Evolutionary conservation across 2,797 vertebrate species (phyloP), one percentile per base, ranked within the genome.

Genomic region (Platalea minor): DNA sequence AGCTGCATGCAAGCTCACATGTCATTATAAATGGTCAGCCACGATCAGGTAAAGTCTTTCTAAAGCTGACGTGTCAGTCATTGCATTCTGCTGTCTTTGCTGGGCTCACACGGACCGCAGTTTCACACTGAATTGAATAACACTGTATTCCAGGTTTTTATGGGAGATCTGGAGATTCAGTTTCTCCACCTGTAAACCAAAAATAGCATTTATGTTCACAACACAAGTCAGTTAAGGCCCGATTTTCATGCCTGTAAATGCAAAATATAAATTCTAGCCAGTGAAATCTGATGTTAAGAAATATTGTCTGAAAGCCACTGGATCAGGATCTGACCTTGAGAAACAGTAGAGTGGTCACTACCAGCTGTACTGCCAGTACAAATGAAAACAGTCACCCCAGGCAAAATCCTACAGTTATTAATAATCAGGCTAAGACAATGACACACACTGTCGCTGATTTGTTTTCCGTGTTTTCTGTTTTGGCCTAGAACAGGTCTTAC

Each of bases 321-420:
- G 72, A 41, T 77, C 35, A 31, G 35, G 25, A 77, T 88, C 56
- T 89, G 93, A 95, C 82, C 78, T 94, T 89, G 64, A 50, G 79
- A 80, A 89, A 56, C 39, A 56, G 68, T 10, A 56, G 51, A 61
- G 23, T 3, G 0, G 72, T 70, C 64, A 75, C 43, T 59, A 31
- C n/a, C 4, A 5, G 39, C 31, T 63, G 21, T 25, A 31, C 10
- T 91, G 76, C 45, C 63, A 68, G 50, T 33, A 53, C 53, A 75
- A 91, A 93, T 0, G 2, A 72, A 81, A 93, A 81, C 26, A 91
- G n/a, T 23, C 33, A 46, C 69, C 4, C 8, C 41, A 65, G 83
- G 83, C 24, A 1, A 81, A 90, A 90, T 67, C 65, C 65, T 46
- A 21, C 57, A 45, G 46, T 61, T 89, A n/a, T 31, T 91, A 88